Evolutionary conservation across 2,113 vertebrate species (phyloP), one percentile per base, ranked within the genome.

Genomic region (Ciconia maguari): DNA sequence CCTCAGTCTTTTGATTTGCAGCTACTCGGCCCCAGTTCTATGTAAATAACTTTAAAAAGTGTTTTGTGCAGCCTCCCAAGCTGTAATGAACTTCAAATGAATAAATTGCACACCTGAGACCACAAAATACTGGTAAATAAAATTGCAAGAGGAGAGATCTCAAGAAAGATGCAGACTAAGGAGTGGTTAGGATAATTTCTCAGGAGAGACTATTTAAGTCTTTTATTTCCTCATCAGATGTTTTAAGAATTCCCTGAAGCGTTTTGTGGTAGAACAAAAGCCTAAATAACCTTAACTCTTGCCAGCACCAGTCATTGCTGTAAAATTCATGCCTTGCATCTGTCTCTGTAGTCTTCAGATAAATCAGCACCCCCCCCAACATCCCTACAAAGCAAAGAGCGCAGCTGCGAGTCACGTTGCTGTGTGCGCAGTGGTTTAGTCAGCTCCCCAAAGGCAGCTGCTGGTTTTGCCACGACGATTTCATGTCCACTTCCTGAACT

Each of bases 341-440:
- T 75, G 36, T 49, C 61, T 84, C 52, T 85, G 64, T 41, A 58
- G 27, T 20, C 36, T 57, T 55, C 27, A 76, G 71, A 64, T 61
- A 77, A 69, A 80, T 72, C 30, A 46, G 57, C 49, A 49, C 10
- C 32, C 58, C 58, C 13, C 83, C 18, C 14, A 54, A 18, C 10
- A 52, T 18, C 76, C 25, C 64, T 60, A 6, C 34, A 30, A 84
- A 88, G 29, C 25, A 64, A 41, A 76, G 66, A 29, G 13, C 0
- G 4, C n/a, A 4, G 9, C 6, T 54, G 25, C 6, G 10, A 61
- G n/a, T 24, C 3, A 13, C 0, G 0, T 11, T 52, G 19, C 26
- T 89, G 8, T 32, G 8, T 52, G 16, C 15, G 42, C 62, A 72
- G 54, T 36, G 46, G 4, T 52, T 90, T 49, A 51, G 8, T 14